A percentile compares a stretch with the other conserved stretches of the same genome.
Evolutionary conservation across 2,113 vertebrate genomes (phyloP).

Genomic region (Guaruba guarouba): DNA sequence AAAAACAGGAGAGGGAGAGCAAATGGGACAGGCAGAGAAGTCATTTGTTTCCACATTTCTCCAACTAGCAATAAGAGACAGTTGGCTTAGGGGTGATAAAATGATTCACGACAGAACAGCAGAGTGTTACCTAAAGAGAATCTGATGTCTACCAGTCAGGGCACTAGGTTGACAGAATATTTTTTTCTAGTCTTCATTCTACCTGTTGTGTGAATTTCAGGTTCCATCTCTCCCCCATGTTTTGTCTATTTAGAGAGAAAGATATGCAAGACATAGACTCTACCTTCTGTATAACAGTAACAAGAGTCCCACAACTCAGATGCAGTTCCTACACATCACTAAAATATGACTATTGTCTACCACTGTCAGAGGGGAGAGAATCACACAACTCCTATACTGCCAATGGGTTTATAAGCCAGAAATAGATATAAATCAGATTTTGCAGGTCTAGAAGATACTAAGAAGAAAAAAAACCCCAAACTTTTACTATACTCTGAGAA

Average conservation of each 20-base stretch:
- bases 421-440: not conserved
- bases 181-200: not conserved
- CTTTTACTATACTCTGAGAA: not conserved
- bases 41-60: not conserved
- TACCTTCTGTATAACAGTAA: not conserved
- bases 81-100: not conserved
- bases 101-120: not conserved
- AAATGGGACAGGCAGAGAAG: not conserved
- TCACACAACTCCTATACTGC: not conserved
- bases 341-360: not conserved
- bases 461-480: not conserved
- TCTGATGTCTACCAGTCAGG: not conserved
- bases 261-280: not conserved
- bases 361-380: not conserved
- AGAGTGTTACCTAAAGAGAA: not conserved
- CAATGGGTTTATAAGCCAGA: not conserved
- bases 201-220: not conserved
- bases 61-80: not conserved
- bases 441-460: not conserved
- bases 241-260: not conserved
- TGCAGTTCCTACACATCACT: not conserved
- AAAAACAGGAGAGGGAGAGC: not conserved
- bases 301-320: not conserved
- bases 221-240: not conserved
- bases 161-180: not conserved